A percentile compares a stretch with the other conserved stretches of the same genome.
Conservation (phyloP, 2,797 vertebrate species). For the Hyperoplus immaculatus region DNA sequence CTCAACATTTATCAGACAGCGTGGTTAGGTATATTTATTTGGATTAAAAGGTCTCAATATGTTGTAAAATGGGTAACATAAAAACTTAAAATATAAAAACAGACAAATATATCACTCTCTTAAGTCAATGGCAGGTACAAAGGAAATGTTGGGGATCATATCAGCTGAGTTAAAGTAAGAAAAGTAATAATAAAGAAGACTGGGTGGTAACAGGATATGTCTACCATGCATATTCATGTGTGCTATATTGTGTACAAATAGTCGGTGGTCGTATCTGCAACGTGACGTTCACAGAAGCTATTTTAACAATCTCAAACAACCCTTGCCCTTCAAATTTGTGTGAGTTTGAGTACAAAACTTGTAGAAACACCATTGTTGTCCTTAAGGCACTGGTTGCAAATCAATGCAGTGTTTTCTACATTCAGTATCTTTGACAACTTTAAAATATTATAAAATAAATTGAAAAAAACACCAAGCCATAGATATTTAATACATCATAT, state of each 20-base stretch:
- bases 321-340: not conserved
- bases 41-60: not conserved
- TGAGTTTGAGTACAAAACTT: not conserved
- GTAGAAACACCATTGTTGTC: not conserved
- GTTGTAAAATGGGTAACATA: not conserved
- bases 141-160: not conserved
- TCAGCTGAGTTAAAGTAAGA: not conserved
- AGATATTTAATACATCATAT: constrained; percentile 1
- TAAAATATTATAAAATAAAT: too few species aligned
- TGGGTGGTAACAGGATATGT: too few species aligned
- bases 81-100: not conserved
- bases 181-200: not conserved
- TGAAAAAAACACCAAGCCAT: not conserved
- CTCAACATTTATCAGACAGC: not conserved
- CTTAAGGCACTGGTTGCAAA: not conserved
- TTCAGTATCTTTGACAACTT: not conserved
- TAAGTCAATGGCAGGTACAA: not conserved
- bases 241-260: too few species aligned
- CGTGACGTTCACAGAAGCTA: not conserved
- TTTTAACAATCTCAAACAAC: not conserved
- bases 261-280: too few species aligned
- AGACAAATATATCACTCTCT: not conserved
- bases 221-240: too few species aligned
- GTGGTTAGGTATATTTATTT: constrained; percentile 12
- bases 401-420: not conserved